Evolutionary conservation across 2,888 invertebrate genomes (phyloP).

Genomic region (Tricholauxania praeusta): DNA sequence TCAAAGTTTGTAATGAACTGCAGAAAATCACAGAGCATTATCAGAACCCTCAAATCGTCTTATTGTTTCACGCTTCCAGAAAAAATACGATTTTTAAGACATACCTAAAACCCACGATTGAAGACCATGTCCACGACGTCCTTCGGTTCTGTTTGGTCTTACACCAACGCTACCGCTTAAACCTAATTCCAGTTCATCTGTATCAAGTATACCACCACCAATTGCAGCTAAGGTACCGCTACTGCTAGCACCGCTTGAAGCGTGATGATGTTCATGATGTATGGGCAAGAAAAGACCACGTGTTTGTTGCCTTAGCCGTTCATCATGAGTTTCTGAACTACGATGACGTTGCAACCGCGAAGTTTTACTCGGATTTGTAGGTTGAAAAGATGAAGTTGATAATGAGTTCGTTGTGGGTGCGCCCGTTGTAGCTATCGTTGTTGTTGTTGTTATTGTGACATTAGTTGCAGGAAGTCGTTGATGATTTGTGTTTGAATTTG

Average conservation of each 20-base stretch:
- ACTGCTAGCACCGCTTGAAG: constrained; percentile 29
- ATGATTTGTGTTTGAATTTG: constrained; percentile 19
- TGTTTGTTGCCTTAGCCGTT: constrained; percentile 62
- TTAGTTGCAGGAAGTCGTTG: constrained; percentile 36
- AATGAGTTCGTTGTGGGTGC: constrained; percentile 29
- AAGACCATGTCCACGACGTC: constrained; percentile 53
- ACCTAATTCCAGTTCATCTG: constrained; percentile 57
- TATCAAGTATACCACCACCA: constrained; percentile 52
- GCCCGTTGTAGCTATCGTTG: constrained; percentile 29
- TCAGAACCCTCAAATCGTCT: too few species aligned
- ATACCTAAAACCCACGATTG: constrained; percentile 61
- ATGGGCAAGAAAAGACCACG: constrained; percentile 59
- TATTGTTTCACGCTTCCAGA: too few species aligned
- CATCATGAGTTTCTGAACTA: constrained; percentile 67
- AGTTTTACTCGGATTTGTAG: constrained; percentile 48
- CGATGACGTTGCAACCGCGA: constrained; percentile 66
- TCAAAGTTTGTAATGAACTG: too few species aligned
- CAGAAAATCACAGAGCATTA: too few species aligned
- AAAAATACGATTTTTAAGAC: constrained; percentile 8
- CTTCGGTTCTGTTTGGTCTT: constrained; percentile 41
- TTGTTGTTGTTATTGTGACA: constrained; percentile 37
- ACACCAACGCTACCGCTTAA: constrained; percentile 54
- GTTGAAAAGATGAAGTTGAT: constrained; percentile 37
- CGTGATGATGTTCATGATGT: constrained; percentile 57
- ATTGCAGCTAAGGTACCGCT: constrained; percentile 46